A percentile compares a stretch with the other conserved stretches of the same genome.
Evolutionary conservation across 2,113 vertebrate species (phyloP).

Genomic region (Melanostigma gelatinosum): DNA sequence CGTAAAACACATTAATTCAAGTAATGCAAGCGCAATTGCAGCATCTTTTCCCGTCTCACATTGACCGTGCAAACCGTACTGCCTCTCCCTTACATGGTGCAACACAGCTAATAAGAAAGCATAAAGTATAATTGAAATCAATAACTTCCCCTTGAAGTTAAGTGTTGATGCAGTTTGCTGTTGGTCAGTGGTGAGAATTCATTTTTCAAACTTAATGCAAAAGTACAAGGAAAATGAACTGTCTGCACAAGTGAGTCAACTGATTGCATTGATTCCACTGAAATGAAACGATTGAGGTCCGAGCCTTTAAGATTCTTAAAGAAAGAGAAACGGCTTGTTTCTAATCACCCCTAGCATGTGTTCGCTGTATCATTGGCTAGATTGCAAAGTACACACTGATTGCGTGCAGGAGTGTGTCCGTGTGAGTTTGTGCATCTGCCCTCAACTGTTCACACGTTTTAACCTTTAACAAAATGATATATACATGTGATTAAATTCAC

Average conservation of each 20-base stretch:
- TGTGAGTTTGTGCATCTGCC: neutral
- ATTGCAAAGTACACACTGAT: neutral
- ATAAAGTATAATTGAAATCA: too few species aligned
- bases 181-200: neutral
- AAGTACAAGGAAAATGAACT: neutral
- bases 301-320: neutral
- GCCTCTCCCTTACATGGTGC: neutral
- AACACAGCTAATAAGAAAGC: neutral
- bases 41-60: neutral
- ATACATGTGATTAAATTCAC: conserved; percentile 35
- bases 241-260: neutral
- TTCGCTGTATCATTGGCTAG: neutral
- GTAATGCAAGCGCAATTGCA: too few species aligned
- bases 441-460: neutral
- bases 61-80: neutral
- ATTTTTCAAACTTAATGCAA: neutral
- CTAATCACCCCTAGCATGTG: neutral
- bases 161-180: neutral
- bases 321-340: neutral
- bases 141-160: neutral
- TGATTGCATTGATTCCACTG: neutral
- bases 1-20: neutral
- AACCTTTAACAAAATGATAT: conserved; percentile 33
- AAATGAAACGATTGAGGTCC: neutral
- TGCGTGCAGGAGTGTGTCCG: neutral